phyloP scores from a whole-genome alignment of 2,797 vertebrate species.

The Anguilla anguilla region DNA sequence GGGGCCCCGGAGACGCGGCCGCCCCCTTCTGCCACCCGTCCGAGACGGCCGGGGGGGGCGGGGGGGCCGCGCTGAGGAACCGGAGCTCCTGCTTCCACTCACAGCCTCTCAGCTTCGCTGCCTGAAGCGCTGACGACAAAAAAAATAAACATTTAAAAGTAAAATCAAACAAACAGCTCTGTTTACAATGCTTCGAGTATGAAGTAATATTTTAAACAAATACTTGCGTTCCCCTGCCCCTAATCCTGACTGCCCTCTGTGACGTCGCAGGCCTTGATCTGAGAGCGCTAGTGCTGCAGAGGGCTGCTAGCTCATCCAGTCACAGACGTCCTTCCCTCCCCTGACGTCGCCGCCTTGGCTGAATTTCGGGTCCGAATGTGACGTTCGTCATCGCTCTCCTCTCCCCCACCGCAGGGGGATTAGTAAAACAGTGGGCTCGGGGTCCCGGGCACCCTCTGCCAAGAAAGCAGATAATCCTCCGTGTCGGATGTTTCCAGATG shows the following conservation, averaged over 20 bases:
- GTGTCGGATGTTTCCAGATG: constrained; percentile 33
- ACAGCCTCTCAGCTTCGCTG: background rate
- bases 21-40: background rate
- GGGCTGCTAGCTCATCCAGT: background rate
- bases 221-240: background rate
- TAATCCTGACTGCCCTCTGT: background rate
- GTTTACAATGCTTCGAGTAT: background rate
- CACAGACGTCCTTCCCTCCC: constrained; percentile 20
- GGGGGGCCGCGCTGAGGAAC: background rate
- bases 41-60: background rate
- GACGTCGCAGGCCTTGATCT: background rate
- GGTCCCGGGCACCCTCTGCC: background rate
- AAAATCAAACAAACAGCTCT: background rate
- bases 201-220: background rate
- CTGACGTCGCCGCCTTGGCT: constrained; percentile 44
- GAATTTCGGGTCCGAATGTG: constrained; percentile 40
- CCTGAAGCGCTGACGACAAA: background rate
- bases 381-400: constrained; percentile 42
- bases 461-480: constrained; percentile 20
- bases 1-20: constrained; percentile 6
- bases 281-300: background rate
- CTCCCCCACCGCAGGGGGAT: constrained; percentile 34
- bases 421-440: constrained; percentile 28
- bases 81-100: background rate
- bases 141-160: background rate